Base-by-base conservation (phyloP, 1,140 invertebrate genomes). In the Bathynomus jamesi region DNA sequence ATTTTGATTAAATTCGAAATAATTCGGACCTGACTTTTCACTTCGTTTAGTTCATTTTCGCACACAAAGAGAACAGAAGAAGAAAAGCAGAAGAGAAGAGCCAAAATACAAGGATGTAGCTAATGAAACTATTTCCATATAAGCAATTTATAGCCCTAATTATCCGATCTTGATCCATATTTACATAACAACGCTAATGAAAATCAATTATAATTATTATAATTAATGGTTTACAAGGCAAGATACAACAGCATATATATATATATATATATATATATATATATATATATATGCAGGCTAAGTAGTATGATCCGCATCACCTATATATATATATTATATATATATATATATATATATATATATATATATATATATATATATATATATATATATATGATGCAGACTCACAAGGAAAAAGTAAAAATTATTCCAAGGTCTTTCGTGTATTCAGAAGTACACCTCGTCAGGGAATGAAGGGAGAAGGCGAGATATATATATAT, bases 221-320 rank as follows among this genome's bases (percentile, higher is more conserved):
- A 53, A 53, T 53, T 53, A 53, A 53, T 53, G 40, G 11, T 5
- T 53, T 53, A 11, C 40, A 53, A 17, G 40, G 13, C 21, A 17
- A 5, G 13, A 53, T 53, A 53, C 21, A 53, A 17, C 21, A 53
- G 32, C 21, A 53, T 53, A 53, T 53, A 53, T 53, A 53, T 53
- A 53, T 53, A 53, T 53, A 53, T 53, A 53, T 53, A 53, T 53
- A 53, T 53, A 53, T 53, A 53, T 53, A 53, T 53, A 53, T 53
- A 53, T 53, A 53, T 53, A 53, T 53, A 53, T 53, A 53, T 53
- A 53, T 53, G n/a, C n/a, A n/a, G n/a, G n/a, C n/a, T n/a, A n/a
- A n/a, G n/a, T n/a, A n/a, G n/a, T n/a, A n/a, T n/a, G n/a, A n/a
- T n/a, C n/a, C n/a, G n/a, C n/a, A n/a, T n/a, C n/a, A n/a, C n/a